Evolutionary conservation across 2,113 vertebrate species (phyloP), one percentile per base, ranked within the genome.

Genomic region (Pelobates fuscus): DNA sequence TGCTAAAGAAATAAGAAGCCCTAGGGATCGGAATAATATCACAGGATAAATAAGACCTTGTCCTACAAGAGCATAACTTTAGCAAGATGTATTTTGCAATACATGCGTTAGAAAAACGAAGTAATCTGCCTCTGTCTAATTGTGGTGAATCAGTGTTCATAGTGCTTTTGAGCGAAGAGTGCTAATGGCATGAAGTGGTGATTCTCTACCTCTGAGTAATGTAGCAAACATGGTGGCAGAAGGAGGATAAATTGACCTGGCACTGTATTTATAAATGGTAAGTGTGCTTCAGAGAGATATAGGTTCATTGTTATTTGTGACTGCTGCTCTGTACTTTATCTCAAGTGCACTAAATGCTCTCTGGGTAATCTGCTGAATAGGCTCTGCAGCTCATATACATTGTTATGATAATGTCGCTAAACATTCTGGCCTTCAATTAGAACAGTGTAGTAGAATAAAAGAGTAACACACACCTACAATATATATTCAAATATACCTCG

Each of bases 331-430:
- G 25, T 67, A 23, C 26, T 49, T 59, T 23, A 67, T 44, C 54
- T 75, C 24, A 76, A 67, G 72, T 76, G 41, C 24, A 46, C 37
- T 59, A 66, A 76, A 76, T 60, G 55, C 63, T 67, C 37, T 30
- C 37, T 25, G 63, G 57, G n/a, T 60, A 68, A 77, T 77, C 64
- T 32, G 27, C 73, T 77, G 26, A 77, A 46, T 77, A 67, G 41
- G 26, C 61, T 67, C 15, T 66, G 23, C 52, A 20, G 46, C 23
- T 24, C 43, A 26, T 61, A 61, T 67, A 61, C 46, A 77, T 77
- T 77, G 73, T 77, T 77, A 77, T 68, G 73, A 68, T 68, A 77
- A 77, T 77, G 26, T 11, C 21, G 12, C 21, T 52, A 61, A 67
- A 68, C 61, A 29, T 67, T 32, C 41, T 61, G 55, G 41, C 57